Conservation (phyloP, 2,888 invertebrate species). For the Dicyrtoma fusca region DNA sequence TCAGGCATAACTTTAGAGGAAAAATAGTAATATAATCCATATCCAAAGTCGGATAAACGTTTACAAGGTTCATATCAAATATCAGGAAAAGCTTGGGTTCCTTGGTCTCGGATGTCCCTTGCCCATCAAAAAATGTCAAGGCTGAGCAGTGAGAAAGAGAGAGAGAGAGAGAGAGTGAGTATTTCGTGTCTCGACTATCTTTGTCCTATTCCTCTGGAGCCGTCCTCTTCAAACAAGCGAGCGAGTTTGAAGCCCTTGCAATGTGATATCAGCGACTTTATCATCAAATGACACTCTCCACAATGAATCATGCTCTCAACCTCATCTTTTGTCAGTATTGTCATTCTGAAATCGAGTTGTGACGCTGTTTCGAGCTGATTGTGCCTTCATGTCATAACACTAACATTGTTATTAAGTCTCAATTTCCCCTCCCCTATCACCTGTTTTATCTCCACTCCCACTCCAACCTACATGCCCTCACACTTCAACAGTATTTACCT, state of each 20-base stretch:
- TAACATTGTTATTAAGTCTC: constrained; percentile 15
- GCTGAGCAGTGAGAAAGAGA: not conserved
- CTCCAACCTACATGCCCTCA: too few relatives aligned
- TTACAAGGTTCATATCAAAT: not conserved
- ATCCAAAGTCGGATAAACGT: constrained; percentile 8
- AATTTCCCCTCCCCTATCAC: not conserved
- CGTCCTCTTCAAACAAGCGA: constrained; percentile 5
- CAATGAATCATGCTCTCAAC: constrained; percentile 37
- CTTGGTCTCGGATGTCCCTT: constrained; percentile 14
- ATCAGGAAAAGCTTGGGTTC: not conserved
- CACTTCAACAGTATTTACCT: too few relatives aligned
- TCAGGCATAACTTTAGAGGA: too few relatives aligned
- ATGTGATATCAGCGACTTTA: constrained; percentile 37
- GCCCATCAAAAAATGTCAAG: constrained; percentile 26
- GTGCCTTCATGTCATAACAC: constrained; percentile 12
- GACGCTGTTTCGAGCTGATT: constrained; percentile 3
- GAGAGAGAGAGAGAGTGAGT: constrained; percentile 12
- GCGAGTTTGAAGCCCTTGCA: constrained; percentile 21
- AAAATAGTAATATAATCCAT: constrained; percentile 22
- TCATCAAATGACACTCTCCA: constrained; percentile 42
- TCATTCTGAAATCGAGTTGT: constrained; percentile 9
- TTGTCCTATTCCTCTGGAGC: constrained; percentile 6
- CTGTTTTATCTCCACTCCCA: constrained; percentile 8
- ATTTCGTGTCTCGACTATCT: constrained; percentile 23
- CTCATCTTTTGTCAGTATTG: not conserved